Percentiles rank a stretch among this genome's conserved stretches.
These are phyloP conservation scores for Globodera rostochiensis DNA, from an alignment of 1,140 invertebrate species.

Conservation along the genomic window DNA sequence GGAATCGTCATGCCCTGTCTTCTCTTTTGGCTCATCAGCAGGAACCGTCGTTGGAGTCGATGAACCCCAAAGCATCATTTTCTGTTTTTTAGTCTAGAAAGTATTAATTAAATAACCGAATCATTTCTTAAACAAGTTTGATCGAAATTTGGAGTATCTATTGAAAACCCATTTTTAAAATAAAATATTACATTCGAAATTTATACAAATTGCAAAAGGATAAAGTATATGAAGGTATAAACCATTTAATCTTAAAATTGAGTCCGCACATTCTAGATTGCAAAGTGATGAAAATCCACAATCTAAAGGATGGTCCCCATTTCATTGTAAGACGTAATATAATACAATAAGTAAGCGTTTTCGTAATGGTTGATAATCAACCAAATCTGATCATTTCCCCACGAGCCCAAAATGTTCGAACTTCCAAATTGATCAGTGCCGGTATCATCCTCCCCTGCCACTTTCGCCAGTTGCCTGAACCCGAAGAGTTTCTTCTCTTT, in stretches of 20 bases:
- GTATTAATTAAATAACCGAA: background rate
- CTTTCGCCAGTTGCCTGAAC: background rate
- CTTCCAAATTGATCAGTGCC: background rate
- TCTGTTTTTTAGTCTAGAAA: constrained; percentile 3
- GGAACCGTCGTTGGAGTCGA: background rate
- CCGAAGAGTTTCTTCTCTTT: constrained; percentile 20
- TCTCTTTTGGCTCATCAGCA: background rate
- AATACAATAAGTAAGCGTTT: background rate
- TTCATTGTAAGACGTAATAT: background rate
- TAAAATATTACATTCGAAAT: background rate
- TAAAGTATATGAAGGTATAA: background rate
- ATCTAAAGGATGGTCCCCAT: background rate
- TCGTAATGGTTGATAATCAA: background rate
- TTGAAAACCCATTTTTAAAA: background rate
- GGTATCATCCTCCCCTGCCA: background rate
- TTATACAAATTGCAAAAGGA: too few species aligned
- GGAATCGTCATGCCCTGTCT: background rate
- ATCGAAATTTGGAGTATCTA: too few species aligned
- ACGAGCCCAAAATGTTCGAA: too few species aligned
- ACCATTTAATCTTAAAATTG: constrained; percentile 6
- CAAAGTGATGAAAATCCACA: background rate
- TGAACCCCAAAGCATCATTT: constrained; percentile 12
- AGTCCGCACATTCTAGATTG: too few species aligned
- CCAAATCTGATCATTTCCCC: too few species aligned
- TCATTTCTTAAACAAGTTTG: background rate